Evolutionary conservation across 2,113 vertebrate genomes (phyloP).

Genomic region (Mixornis gularis): DNA sequence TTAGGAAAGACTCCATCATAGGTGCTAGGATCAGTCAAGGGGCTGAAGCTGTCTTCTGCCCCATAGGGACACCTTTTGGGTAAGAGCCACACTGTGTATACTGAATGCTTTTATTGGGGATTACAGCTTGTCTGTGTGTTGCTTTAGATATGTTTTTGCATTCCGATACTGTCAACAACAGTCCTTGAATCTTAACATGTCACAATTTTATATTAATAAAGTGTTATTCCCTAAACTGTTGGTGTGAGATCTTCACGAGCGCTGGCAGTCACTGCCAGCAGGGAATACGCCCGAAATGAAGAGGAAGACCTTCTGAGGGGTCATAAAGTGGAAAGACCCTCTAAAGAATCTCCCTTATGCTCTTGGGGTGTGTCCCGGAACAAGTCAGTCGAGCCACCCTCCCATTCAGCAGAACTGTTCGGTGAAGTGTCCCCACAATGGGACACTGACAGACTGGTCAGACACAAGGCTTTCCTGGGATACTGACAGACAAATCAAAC

Average conservation of each 20-base stretch:
- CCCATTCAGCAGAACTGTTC: neutral
- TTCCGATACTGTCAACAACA: neutral
- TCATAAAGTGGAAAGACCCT: neutral
- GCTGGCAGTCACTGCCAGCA: neutral
- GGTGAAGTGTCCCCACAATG: neutral
- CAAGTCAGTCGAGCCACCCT: neutral
- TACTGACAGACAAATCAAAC: neutral
- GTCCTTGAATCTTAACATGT: neutral
- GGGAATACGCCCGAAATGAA: neutral
- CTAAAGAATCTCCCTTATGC: neutral
- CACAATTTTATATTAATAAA: neutral
- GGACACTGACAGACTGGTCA: neutral
- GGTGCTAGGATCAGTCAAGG: too few species aligned
- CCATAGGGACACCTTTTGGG: accelerated
- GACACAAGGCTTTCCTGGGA: neutral
- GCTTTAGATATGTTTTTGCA: neutral
- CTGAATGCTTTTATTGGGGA: neutral
- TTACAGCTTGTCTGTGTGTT: neutral
- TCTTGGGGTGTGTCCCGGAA: neutral
- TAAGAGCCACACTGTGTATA: neutral
- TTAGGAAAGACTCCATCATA: accelerated
- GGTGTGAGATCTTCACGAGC: accelerated
- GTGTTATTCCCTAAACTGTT: neutral
- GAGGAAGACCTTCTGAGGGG: neutral
- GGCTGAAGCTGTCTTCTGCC: neutral